phyloP scores from a whole-genome alignment of 2,797 vertebrate genomes.

The Enteromius thamalakanensis region DNA sequence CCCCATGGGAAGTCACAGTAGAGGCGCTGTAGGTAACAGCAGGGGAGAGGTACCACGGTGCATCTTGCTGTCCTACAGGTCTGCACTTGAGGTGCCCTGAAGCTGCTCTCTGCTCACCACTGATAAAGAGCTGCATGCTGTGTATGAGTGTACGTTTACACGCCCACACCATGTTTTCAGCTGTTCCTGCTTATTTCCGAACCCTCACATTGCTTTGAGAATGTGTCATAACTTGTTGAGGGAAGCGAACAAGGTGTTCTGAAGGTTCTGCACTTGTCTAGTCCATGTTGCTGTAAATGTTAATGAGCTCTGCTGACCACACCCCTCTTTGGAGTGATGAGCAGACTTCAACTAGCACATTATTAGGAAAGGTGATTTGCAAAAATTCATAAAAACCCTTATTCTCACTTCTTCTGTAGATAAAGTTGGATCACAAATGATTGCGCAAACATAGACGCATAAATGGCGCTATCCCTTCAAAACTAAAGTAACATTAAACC shows the following conservation, averaged over 20 bases:
- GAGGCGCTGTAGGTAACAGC: conserved; percentile 17
- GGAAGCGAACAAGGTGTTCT: conserved; percentile 8
- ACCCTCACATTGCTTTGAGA: conserved; percentile 27
- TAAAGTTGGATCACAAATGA: too few species aligned
- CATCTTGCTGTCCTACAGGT: conserved; percentile 57
- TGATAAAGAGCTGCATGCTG: conserved; percentile 67
- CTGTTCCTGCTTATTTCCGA: conserved; percentile 30
- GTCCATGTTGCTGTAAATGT: too few species aligned
- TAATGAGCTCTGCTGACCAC: too few species aligned
- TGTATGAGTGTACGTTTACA: conserved; percentile 21
- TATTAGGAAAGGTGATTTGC: too few species aligned
- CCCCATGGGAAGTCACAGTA: not conserved
- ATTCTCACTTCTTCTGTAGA: too few species aligned
- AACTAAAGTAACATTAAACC: too few species aligned
- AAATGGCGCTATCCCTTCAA: too few species aligned
- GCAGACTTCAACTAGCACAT: too few species aligned
- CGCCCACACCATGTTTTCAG: conserved; percentile 47
- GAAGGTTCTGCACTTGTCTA: not conserved
- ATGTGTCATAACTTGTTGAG: conserved; percentile 19
- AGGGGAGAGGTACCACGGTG: conserved; percentile 5
- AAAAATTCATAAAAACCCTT: too few species aligned
- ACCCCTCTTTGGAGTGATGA: too few species aligned
- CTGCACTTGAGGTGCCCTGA: conserved; percentile 62
- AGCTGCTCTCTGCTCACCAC: conserved; percentile 65
- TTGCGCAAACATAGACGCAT: too few species aligned